phyloP scores from a whole-genome alignment of 1,140 invertebrate species.

The Pogonus chalceus region DNA sequence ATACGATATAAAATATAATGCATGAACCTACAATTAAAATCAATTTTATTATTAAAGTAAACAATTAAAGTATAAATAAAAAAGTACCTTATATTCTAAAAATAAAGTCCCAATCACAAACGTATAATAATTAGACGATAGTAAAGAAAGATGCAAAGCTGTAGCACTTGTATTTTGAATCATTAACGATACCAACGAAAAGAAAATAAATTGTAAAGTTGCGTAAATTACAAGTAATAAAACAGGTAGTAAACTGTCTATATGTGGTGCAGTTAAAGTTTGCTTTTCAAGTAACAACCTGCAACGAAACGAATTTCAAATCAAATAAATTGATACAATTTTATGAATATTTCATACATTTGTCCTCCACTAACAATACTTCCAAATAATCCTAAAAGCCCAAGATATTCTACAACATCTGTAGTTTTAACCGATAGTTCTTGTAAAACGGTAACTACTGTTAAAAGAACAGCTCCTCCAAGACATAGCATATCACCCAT shows the following conservation, averaged over 20 bases:
- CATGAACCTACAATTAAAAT: constrained; percentile 58
- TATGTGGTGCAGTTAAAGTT: constrained; percentile 35
- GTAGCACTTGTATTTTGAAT: constrained; percentile 60
- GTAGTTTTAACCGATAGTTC: constrained; percentile 74
- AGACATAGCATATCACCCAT: constrained; percentile 78
- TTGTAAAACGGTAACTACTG: constrained; percentile 71
- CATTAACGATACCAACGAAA: constrained; percentile 65
- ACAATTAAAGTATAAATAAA: constrained; percentile 10
- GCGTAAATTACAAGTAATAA: constrained; percentile 42
- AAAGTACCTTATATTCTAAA: constrained; percentile 69
- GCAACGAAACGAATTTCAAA: constrained; percentile 14
- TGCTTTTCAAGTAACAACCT: constrained; percentile 39
- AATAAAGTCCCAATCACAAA: constrained; percentile 69
- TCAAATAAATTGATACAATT: not conserved
- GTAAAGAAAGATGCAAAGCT: constrained; percentile 68
- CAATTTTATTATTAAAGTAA: constrained; percentile 9
- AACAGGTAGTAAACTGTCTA: constrained; percentile 49
- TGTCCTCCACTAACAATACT: constrained; percentile 68
- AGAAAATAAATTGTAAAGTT: constrained; percentile 54
- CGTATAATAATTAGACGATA: constrained; percentile 80
- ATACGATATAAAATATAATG: constrained; percentile 70
- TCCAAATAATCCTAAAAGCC: constrained; percentile 74
- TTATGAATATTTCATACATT: constrained; percentile 43
- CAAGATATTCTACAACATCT: constrained; percentile 74
- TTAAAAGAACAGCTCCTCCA: constrained; percentile 70